A percentile compares a stretch with the other conserved stretches of the same genome.
Evolutionary conservation across 2,888 invertebrate genomes (phyloP).

Genomic region (Falcaria lacertinaria): DNA sequence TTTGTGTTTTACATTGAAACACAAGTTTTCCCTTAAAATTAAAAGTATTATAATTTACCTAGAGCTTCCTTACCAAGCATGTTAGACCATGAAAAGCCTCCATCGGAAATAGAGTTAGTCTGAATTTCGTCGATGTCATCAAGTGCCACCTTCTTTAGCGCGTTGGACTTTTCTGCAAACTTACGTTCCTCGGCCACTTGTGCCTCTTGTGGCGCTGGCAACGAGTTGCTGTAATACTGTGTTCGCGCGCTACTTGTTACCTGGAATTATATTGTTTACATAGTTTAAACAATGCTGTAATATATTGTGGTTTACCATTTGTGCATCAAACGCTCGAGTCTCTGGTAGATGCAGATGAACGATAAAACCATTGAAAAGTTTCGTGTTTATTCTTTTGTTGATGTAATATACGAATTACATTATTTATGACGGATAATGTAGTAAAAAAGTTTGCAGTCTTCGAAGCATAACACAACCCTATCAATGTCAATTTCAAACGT

Average conservation of each 20-base stretch:
- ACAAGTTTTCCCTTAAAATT: conserved; percentile 1
- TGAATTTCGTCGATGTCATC: conserved; percentile 90
- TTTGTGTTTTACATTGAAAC: conserved; percentile 1
- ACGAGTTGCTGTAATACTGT: conserved; percentile 72
- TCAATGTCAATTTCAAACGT: too few relatives aligned
- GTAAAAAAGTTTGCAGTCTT: too few relatives aligned
- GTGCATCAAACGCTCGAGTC: too few relatives aligned
- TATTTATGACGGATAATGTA: too few relatives aligned
- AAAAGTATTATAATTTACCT: conserved; percentile 3
- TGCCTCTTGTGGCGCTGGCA: conserved; percentile 49
- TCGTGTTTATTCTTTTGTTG: too few relatives aligned
- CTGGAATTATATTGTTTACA: conserved; percentile 38
- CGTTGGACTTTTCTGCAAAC: conserved; percentile 93
- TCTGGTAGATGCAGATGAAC: too few relatives aligned
- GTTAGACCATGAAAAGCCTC: conserved; percentile 93
- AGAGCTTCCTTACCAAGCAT: conserved; percentile 82
- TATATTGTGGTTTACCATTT: too few relatives aligned
- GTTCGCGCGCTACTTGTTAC: conserved; percentile 68
- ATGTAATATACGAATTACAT: too few relatives aligned
- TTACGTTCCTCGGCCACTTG: conserved; percentile 83
- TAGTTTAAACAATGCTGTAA: too few relatives aligned
- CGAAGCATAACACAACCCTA: too few relatives aligned
- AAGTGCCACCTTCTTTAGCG: conserved; percentile 91
- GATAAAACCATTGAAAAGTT: too few relatives aligned
- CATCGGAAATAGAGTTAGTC: conserved; percentile 88